Base-by-base conservation (phyloP, 2,888 invertebrate genomes). In the Heteromyza rotundicornis region DNA sequence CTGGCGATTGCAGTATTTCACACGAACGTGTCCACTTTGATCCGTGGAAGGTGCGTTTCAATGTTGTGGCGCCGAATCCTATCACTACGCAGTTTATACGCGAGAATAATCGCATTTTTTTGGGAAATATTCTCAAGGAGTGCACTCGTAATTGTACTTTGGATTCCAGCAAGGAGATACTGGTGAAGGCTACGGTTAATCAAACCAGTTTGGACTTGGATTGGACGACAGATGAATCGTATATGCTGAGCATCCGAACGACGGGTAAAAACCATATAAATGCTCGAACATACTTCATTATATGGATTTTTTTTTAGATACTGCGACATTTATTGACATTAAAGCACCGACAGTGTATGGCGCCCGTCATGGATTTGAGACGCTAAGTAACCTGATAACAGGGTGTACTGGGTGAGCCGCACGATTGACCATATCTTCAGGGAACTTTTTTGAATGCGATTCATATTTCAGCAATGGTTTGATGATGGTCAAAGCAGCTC, bases 331-430 rank as follows among this genome's bases (percentile, higher is more conserved):
- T 56, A 87, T 88, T 1, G 84, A 85, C 24, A 86, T 91, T 35
- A 78, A 79, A 20, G 88, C 89, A 0, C 81, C 82, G 36, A 90
- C 89, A 0, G 87, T 90, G 2, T 93, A 87, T 76, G 93, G 92
- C 0, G 90, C 89, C 0, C 86, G 94, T 0, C 91, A 93, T 73
- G 92, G 86, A 0, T 80, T 94, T 52, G 93, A 94, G 80, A 90
- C 92, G 0, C 84, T 94, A 51, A 87, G 87, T 1, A 93, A 94
- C 71, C 80, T 94, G 57, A 86, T 89, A 1, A 86, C 81, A 0
- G 80, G 80, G 19, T 78, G 77, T 47, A 62, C 55, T 14, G 69
- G 62, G 75, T 77, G 62, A 67, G 71, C 64, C 2, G 22, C 22
- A 2, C 12, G 22, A 47, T 5, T 22, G 8, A 3, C 7, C 1